Conservation (phyloP, 2,797 vertebrate genomes). For the Trichosurus vulpecula region DNA sequence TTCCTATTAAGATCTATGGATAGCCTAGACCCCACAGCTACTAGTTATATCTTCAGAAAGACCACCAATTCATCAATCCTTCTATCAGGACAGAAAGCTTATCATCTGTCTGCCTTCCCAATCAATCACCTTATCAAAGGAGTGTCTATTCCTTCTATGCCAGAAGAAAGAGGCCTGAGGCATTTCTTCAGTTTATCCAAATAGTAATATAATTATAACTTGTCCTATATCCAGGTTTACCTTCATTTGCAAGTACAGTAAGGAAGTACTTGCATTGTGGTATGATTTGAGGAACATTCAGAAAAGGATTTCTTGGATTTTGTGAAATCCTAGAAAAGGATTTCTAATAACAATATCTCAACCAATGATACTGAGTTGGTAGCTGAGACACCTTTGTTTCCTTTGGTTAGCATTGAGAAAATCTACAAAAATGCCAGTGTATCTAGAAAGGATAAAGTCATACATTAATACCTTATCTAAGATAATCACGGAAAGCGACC, state of each 20-base stretch:
- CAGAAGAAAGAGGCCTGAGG: background rate
- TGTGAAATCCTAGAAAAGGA: no score
- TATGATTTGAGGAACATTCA: background rate
- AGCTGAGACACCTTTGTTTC: background rate
- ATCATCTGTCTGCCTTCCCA: background rate
- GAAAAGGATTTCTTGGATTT: background rate
- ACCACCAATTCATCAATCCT: background rate
- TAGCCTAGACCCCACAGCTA: constrained; percentile 1
- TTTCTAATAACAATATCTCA: background rate
- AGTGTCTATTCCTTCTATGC: background rate
- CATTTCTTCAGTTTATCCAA: background rate
- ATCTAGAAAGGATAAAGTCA: background rate
- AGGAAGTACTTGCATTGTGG: background rate
- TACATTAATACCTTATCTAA: background rate
- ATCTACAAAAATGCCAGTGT: background rate
- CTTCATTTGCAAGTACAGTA: background rate
- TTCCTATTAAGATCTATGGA: background rate
- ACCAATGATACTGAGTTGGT: background rate
- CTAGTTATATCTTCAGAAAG: constrained; percentile 10
- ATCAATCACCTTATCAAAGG: background rate
- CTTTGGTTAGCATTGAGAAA: background rate
- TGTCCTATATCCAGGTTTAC: background rate
- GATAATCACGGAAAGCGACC: background rate
- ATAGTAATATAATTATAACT: no score
- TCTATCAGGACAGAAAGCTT: background rate